Percentiles rank a stretch among this genome's conserved stretches.
Evolutionary conservation across 2,888 invertebrate species (phyloP).

Genomic region (Drosophila yooni): DNA sequence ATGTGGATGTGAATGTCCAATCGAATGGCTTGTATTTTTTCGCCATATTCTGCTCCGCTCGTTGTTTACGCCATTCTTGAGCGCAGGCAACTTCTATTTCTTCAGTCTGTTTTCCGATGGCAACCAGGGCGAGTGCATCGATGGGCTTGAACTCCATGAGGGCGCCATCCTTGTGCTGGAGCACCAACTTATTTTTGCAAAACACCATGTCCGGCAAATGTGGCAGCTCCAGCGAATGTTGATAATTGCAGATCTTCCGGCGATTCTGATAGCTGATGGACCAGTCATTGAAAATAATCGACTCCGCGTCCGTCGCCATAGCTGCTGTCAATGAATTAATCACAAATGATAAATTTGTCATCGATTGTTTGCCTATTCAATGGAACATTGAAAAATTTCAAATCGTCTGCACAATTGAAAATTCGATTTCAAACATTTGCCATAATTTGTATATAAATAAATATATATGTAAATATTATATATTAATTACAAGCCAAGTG

Average conservation of each 20-base stretch:
- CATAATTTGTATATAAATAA: background rate
- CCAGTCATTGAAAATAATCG: slow-evolving; percentile 86
- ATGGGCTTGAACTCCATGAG: slow-evolving; percentile 93
- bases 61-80: slow-evolving; percentile 95
- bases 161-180: slow-evolving; percentile 90
- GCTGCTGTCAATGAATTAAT: slow-evolving; percentile 8
- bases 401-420: background rate
- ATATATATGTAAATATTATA: background rate
- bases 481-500: background rate
- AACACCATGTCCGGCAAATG: slow-evolving; percentile 99
- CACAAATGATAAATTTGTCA: background rate
- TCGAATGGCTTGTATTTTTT: slow-evolving; percentile 96
- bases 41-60: slow-evolving; percentile 88
- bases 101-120: slow-evolving; percentile 88
- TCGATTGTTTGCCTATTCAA: background rate
- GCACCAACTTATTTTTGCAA: slow-evolving; percentile 92
- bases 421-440: background rate
- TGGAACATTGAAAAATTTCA: background rate
- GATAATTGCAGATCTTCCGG: slow-evolving; percentile 89
- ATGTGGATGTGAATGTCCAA: slow-evolving; percentile 98
- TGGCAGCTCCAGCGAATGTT: slow-evolving; percentile 90
- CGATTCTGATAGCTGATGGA: slow-evolving; percentile 87
- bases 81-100: slow-evolving; percentile 93
- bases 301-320: slow-evolving; percentile 75
- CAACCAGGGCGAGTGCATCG: slow-evolving; percentile 94